Evolutionary conservation across 2,888 invertebrate genomes (phyloP).

Genomic region (Cerastis rubricosa): DNA sequence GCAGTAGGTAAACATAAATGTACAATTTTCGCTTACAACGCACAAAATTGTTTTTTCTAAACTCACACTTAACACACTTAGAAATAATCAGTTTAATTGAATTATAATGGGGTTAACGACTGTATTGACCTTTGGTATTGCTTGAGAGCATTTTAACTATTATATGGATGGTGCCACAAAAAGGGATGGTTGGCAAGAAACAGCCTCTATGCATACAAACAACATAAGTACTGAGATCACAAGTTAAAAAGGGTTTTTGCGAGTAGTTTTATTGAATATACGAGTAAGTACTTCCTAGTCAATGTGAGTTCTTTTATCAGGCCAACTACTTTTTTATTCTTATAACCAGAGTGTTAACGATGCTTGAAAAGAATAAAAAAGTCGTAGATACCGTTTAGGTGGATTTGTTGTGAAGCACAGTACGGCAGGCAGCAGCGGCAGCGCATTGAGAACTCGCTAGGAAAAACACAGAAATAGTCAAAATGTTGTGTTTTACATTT

Average conservation of each 20-base stretch:
- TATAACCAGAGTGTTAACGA: too few species aligned
- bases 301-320: neutral
- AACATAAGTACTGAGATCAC: neutral
- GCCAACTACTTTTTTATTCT: neutral
- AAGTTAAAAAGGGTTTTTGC: neutral
- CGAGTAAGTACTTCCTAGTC: neutral
- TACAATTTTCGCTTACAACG: neutral
- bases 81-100: constrained; percentile 16
- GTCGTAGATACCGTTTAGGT: too few species aligned
- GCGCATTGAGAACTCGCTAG: too few species aligned
- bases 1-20: neutral
- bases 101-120: constrained; percentile 12
- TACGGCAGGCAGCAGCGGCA: too few species aligned
- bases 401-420: too few species aligned
- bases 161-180: neutral
- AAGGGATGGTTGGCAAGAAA: constrained; percentile 12
- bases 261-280: neutral
- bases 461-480: too few species aligned
- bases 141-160: constrained; percentile 4
- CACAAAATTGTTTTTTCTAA: neutral
- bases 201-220: neutral
- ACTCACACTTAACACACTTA: neutral
- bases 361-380: too few species aligned
- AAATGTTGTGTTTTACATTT: too few species aligned
- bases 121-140: constrained; percentile 13